A percentile compares a stretch with the other conserved stretches of the same genome.
phyloP scores from a whole-genome alignment of 2,797 vertebrate genomes.

The Jordanella pulchra region DNA sequence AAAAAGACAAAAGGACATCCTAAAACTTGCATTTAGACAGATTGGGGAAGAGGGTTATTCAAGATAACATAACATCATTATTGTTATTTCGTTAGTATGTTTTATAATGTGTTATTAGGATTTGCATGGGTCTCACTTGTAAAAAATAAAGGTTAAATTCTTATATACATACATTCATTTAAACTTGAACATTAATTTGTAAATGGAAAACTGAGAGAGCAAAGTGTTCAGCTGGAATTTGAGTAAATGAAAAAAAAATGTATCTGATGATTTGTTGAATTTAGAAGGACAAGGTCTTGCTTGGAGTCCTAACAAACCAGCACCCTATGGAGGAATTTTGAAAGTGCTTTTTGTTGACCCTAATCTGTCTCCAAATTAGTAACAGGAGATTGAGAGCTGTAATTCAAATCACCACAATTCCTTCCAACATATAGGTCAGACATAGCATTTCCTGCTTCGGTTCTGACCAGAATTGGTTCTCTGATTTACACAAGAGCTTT shows the following conservation, averaged over 20 bases:
- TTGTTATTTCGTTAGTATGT: too few species aligned
- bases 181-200: background rate
- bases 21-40: slow-evolving; percentile 65
- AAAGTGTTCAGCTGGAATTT: background rate
- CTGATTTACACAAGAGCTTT: background rate
- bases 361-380: background rate
- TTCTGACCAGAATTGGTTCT: background rate
- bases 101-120: too few species aligned
- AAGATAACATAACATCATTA: too few species aligned
- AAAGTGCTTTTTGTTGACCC: background rate
- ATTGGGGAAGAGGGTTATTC: slow-evolving; percentile 65
- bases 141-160: too few species aligned
- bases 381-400: background rate
- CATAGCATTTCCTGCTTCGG: background rate
- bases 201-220: background rate
- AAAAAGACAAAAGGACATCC: slow-evolving; percentile 67
- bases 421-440: background rate
- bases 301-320: background rate
- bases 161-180: too few species aligned
- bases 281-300: background rate
- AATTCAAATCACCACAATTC: background rate
- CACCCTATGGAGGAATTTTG: background rate
- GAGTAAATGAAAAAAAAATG: background rate
- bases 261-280: background rate
- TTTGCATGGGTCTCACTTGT: too few species aligned